A percentile compares a stretch with the other conserved stretches of the same genome.
phyloP scores from a whole-genome alignment of 2,888 invertebrate genomes.

The Beris chalybata region DNA sequence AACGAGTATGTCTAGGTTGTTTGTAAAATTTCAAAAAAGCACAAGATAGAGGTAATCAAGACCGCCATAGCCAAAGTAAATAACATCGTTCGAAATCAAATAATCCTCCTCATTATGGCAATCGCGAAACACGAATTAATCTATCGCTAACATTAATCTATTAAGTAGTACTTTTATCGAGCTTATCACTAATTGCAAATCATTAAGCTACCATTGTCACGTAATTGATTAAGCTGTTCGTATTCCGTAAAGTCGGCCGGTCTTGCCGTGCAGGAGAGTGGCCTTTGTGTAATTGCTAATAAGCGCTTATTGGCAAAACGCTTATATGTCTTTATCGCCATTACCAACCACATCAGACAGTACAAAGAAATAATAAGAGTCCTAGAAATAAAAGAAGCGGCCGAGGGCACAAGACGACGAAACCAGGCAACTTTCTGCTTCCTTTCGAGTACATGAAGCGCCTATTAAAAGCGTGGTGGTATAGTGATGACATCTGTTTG shows the following conservation, averaged over 20 bases:
- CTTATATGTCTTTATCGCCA: not conserved
- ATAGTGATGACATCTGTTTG: constrained; percentile 37
- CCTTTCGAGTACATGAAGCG: not conserved
- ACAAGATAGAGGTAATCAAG: no score
- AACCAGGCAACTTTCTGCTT: not conserved
- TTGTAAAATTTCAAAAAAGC: no score
- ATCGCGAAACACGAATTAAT: not conserved
- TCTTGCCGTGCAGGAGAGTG: constrained; percentile 1
- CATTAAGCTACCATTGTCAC: constrained; percentile 5
- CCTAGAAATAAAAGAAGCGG: no score
- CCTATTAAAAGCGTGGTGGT: constrained; percentile 20
- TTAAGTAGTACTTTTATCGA: not conserved
- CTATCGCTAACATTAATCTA: not conserved
- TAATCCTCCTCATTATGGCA: no score
- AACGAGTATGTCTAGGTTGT: no score
- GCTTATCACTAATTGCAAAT: constrained; percentile 23
- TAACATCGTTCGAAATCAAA: no score
- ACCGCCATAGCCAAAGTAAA: no score
- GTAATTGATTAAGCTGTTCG: constrained; percentile 17
- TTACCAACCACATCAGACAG: no score
- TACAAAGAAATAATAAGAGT: no score
- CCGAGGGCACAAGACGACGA: no score
- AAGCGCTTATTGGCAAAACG: constrained; percentile 19
- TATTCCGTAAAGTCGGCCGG: not conserved
- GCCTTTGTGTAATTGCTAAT: constrained; percentile 20